Base-by-base conservation (phyloP, 2,888 invertebrate genomes). In the Tineola bisselliella region DNA sequence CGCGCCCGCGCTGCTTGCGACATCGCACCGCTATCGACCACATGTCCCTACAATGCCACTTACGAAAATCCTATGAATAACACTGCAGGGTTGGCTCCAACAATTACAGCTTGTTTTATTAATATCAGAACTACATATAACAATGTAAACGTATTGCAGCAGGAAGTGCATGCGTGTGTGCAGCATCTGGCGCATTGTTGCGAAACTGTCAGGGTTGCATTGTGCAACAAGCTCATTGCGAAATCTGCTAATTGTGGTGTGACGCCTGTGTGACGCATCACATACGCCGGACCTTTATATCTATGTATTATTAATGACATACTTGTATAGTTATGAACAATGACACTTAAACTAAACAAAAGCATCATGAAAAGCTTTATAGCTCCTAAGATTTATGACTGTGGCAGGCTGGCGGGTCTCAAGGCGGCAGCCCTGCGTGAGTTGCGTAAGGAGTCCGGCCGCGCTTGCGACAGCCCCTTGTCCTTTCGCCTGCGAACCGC, bases 191-290 rank as follows among this genome's bases (percentile, higher is more conserved):
- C 76, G 80, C 80, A 83, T 84, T 84, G 83, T 83, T 83, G 77
- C 84, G 79, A 84, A 84, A 86, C 77, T 79, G 81, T 84, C 86
- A 84, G 86, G 84, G 86, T 84, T 83, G 81, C 77, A 81, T 84
- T 83, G 79, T 81, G 83, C 81, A 84, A 84, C 70, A 70, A 72
- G 71, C 64, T 71, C 64, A 69, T 84, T 84, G 84, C 81, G 80
- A 83, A 81, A 84, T 75, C 83, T 82, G 81, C 77, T 82, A 76
- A 81, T 81, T 59, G 25, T 81, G 75, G 44, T 59, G 25, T 56
- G 56, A 56, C 56, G 56, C 48, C 17, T 33, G 38, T 52, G 25
- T 56, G 56, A 56, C 56, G 56, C 59, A 30, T 33, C 59, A 25
- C 11, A 19, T 12, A 31, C 13, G 44, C n/a, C 44, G 44, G 25